Percentiles rank a stretch among this genome's conserved stretches.
phyloP scores from a whole-genome alignment of 2,113 vertebrate species.

The Takifugu flavidus region DNA sequence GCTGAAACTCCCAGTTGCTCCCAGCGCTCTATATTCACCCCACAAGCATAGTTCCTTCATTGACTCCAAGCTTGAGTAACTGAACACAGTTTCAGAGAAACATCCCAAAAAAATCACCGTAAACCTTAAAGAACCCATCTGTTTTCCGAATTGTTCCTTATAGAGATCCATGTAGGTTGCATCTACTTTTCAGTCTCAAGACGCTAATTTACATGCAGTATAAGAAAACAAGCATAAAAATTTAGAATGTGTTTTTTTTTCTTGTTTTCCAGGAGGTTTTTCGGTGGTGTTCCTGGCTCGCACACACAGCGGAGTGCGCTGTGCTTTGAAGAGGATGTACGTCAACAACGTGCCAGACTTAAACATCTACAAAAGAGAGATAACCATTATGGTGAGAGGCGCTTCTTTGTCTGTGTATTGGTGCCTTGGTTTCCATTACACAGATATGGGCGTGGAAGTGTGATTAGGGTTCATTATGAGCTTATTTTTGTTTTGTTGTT shows the following conservation, averaged over 20 bases:
- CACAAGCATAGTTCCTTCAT: neutral
- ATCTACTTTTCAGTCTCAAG: too few species aligned
- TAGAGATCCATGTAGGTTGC: too few species aligned
- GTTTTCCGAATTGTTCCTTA: too few species aligned
- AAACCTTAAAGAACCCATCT: too few species aligned
- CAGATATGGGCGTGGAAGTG: neutral
- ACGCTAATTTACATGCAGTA: too few species aligned
- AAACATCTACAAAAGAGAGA: constrained; percentile 93
- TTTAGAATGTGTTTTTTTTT: neutral
- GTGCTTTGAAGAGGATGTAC: constrained; percentile 94
- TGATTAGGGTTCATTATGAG: neutral
- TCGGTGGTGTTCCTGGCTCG: constrained; percentile 95
- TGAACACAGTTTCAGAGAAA: too few species aligned
- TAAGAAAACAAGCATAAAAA: neutral
- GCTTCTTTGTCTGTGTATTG: too few species aligned
- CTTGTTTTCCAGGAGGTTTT: constrained; percentile 83
- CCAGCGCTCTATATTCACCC: neutral
- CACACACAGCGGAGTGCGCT: constrained; percentile 83
- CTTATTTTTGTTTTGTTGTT: neutral
- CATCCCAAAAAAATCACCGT: too few species aligned
- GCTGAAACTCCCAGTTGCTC: neutral
- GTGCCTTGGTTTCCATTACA: neutral
- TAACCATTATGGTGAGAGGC: constrained; percentile 92
- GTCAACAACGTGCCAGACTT: constrained; percentile 91
- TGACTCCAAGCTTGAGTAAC: too few species aligned